Percentiles rank a stretch among this genome's conserved stretches.
phyloP scores from a whole-genome alignment of 1,140 invertebrate species.

The Aporrectodea caliginosa region DNA sequence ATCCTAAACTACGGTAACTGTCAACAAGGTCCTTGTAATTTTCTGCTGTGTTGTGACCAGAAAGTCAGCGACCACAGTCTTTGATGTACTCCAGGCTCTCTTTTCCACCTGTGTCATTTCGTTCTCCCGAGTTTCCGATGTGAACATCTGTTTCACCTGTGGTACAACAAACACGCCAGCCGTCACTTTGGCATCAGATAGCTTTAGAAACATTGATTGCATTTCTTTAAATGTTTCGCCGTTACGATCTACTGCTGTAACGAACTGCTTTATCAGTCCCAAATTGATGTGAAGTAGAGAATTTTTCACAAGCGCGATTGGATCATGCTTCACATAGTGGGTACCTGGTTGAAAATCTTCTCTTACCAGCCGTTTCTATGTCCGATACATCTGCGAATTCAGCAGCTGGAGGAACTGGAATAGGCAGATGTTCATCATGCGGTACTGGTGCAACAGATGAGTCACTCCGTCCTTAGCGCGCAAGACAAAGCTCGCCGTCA shows the following conservation, averaged over 20 bases:
- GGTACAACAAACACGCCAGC: conserved; percentile 36
- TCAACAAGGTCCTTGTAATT: conserved; percentile 34
- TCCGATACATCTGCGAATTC: too few species aligned
- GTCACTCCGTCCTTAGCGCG: too few species aligned
- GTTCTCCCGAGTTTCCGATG: conserved; percentile 33
- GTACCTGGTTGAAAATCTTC: conserved; percentile 38
- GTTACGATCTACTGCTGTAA: conserved; percentile 31
- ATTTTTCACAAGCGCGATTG: conserved; percentile 36
- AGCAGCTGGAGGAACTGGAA: too few species aligned
- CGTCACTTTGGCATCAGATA: conserved; percentile 36
- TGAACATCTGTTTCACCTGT: conserved; percentile 44
- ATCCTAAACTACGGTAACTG: conserved; percentile 26
- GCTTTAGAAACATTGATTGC: conserved; percentile 33
- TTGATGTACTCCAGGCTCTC: conserved; percentile 35
- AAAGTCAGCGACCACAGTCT: conserved; percentile 32
- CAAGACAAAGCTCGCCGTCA: too few species aligned
- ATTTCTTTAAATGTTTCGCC: conserved; percentile 32
- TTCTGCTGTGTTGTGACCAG: conserved; percentile 33
- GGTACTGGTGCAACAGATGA: too few species aligned
- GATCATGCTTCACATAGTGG: conserved; percentile 45
- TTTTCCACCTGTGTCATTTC: conserved; percentile 21
- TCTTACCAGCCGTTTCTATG: conserved; percentile 42
- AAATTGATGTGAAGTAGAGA: conserved; percentile 35
- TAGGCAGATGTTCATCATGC: too few species aligned
- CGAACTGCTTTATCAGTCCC: conserved; percentile 21